Conservation (phyloP, 2,113 vertebrate genomes). For the Anser cygnoides region DNA sequence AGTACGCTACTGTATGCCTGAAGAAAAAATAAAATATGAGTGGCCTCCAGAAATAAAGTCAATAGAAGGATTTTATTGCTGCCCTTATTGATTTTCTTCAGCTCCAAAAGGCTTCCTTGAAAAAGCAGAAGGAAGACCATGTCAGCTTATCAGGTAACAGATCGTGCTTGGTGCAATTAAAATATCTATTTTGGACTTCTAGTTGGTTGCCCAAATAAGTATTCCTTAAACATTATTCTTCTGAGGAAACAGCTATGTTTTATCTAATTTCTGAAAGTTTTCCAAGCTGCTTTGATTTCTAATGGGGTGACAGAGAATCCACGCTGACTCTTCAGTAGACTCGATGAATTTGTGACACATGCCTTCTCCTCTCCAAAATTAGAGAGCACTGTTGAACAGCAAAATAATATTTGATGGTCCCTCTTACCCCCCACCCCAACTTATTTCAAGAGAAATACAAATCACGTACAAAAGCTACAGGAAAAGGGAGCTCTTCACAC, state of each 20-base stretch:
- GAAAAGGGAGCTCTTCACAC: not conserved
- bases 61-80: slow-evolving; percentile 44
- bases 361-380: not conserved
- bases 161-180: slow-evolving; percentile 44
- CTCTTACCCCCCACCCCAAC: not conserved
- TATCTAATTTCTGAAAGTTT: not conserved
- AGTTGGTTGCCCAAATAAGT: not conserved
- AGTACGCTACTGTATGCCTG: not conserved
- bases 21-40: not conserved
- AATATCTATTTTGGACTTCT: slow-evolving; percentile 1
- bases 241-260: slow-evolving; percentile 32
- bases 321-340: slow-evolving; percentile 26
- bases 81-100: slow-evolving; percentile 33
- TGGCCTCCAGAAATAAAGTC: slow-evolving; percentile 46
- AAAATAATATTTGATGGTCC: not conserved
- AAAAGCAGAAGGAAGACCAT: not conserved
- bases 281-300: slow-evolving; percentile 30
- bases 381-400: not conserved
- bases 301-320: not conserved
- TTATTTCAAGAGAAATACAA: slow-evolving; percentile 29
- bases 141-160: slow-evolving; percentile 53
- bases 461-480: not conserved
- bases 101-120: slow-evolving; percentile 28
- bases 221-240: not conserved
- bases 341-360: slow-evolving; percentile 15